Evolutionary conservation across 1,140 invertebrate species (phyloP).

Genomic region (Zophobas morio): DNA sequence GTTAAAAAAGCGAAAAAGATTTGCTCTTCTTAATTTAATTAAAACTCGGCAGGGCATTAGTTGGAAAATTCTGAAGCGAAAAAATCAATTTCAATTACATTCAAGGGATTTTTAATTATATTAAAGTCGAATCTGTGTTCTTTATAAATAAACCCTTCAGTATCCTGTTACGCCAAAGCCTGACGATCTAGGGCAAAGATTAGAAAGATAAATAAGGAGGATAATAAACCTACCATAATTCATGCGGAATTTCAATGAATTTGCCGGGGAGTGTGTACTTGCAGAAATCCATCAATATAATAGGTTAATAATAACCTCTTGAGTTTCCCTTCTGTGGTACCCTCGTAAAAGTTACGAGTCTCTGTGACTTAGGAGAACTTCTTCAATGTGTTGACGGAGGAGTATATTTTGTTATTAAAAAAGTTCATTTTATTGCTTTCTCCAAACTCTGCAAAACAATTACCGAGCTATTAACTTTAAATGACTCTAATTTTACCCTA

Average conservation of each 20-base stretch:
- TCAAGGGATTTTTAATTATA: conserved; percentile 19
- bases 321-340: conserved; percentile 9
- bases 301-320: conserved; percentile 38
- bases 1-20: conserved; percentile 12
- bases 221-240: conserved; percentile 11
- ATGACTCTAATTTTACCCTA: conserved; percentile 22
- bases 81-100: conserved; percentile 36
- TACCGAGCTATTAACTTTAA: conserved; percentile 6
- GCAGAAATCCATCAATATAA: conserved; percentile 31
- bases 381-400: conserved; percentile 12
- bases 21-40: conserved; percentile 27
- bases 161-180: background rate
- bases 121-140: conserved; percentile 17
- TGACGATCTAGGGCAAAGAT: conserved; percentile 11
- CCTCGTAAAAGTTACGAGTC: conserved; percentile 21
- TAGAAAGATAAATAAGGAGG: conserved; percentile 23
- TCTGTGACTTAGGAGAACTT: conserved; percentile 6
- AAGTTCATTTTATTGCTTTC: conserved; percentile 18
- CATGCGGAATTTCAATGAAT: conserved; percentile 23
- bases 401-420: conserved; percentile 38
- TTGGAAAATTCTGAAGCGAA: conserved; percentile 1
- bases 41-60: background rate
- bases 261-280: conserved; percentile 2
- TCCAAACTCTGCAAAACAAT: conserved; percentile 9
- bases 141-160: conserved; percentile 15